Base-by-base conservation (phyloP, 2,888 invertebrate genomes). In the Idaea biselata region DNA sequence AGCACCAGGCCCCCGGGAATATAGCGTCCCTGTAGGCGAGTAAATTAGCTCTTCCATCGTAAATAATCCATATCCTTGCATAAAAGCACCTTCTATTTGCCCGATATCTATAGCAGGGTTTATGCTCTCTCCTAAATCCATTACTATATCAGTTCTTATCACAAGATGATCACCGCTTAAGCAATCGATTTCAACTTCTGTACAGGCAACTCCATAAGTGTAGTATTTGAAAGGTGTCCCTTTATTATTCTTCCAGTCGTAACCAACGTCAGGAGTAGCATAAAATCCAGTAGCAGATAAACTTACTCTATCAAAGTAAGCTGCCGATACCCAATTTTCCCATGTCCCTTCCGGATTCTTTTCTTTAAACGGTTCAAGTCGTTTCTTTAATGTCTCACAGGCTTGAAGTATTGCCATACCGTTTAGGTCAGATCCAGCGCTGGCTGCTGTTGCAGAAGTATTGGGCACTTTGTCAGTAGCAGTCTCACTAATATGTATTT, bases 31-130 rank as follows among this genome's bases (percentile, higher is more conserved):
- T 57, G 94, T 94, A 0, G 98, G 97, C 0, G 98, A 97, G 80
- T 97, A 97, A 65, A 97, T 94, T 73, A 97, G 90, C 83, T 99
- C 98, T 87, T 99, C 99, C 78, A 99, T 90, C 0, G 97, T 97
- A 77, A 97, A 98, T 63, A 99, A 84, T 1, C 99, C 99, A 77
- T 98, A 97, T 0, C 99, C 99, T 93, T 99, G 98, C 80, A 97
- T 94, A 77, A 98, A 99, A 0, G 94, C 99, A 2, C 99, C 99
- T 89, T 99, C 99, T 16, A 99, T 96, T 93, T 99, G 99, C 0
- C 99, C 99, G 73, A 99, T 97, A 77, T 99, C 99, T 69, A 99
- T 97, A 1, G 99, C 98, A 4, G 99, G 99, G 88, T 99, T 99
- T 62, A 99, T 89, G 86, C 98, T 98, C 73, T 97, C 96, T 0